Evolutionary conservation across 1,140 invertebrate genomes (phyloP).

Genomic region (Drosophila jambulina): DNA sequence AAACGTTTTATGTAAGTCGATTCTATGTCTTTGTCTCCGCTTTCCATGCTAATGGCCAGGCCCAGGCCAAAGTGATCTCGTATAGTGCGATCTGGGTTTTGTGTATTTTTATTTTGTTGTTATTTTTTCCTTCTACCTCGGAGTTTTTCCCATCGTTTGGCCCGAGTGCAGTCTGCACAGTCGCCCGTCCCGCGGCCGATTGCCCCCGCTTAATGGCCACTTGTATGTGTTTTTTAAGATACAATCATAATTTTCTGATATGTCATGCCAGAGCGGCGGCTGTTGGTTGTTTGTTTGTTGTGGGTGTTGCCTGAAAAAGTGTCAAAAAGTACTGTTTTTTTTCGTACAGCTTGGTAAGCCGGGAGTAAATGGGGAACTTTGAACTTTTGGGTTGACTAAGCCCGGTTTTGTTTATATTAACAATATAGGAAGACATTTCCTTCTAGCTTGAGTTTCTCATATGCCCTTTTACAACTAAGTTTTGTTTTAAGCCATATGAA

Average conservation of each 20-base stretch:
- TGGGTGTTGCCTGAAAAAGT: slow-evolving; percentile 69
- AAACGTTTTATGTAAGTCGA: slow-evolving; percentile 78
- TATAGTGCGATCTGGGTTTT: slow-evolving; percentile 36
- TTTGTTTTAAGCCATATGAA: too few relatives aligned
- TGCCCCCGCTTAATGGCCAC: slow-evolving; percentile 54
- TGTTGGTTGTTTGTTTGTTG: slow-evolving; percentile 31
- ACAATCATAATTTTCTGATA: slow-evolving; percentile 80
- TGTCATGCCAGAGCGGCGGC: slow-evolving; percentile 61
- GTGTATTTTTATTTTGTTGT: slow-evolving; percentile 24
- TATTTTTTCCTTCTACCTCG: slow-evolving; percentile 11
- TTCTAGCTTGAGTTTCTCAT: too few relatives aligned
- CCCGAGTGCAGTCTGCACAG: slow-evolving; percentile 12
- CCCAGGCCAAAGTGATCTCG: slow-evolving; percentile 68
- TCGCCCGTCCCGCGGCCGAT: slow-evolving; percentile 9
- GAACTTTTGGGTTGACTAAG: neutral
- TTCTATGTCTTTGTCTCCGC: slow-evolving; percentile 62
- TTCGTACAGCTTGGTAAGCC: slow-evolving; percentile 20
- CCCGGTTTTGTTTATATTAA: neutral
- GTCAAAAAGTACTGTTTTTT: slow-evolving; percentile 40
- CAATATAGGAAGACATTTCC: neutral
- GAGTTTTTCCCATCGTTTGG: slow-evolving; percentile 62
- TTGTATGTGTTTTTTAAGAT: slow-evolving; percentile 75
- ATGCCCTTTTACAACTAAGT: too few relatives aligned
- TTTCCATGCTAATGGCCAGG: slow-evolving; percentile 52
- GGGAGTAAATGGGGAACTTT: slow-evolving; percentile 5